Percentiles rank a stretch among this genome's conserved stretches.
These are phyloP conservation scores for Neopelma chrysocephalum DNA, from an alignment of 2,797 vertebrate genomes.

Conservation along the genomic window DNA sequence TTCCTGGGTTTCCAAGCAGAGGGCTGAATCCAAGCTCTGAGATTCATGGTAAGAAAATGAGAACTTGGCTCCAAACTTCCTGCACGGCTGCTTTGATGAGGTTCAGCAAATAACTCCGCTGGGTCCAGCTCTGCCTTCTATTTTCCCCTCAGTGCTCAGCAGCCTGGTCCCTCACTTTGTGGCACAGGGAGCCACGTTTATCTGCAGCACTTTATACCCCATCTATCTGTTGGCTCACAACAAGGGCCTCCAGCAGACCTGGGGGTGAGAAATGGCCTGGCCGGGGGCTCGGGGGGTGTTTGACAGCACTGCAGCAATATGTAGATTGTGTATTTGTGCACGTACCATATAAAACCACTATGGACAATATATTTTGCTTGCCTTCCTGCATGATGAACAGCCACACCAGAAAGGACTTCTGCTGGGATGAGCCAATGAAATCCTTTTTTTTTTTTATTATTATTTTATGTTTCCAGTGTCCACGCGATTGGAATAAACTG, in stretches of 20 bases:
- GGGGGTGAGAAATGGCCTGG: neutral
- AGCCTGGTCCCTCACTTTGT: neutral
- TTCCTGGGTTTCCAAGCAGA: neutral
- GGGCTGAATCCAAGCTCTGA: neutral
- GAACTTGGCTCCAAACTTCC: neutral
- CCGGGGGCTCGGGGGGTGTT: neutral
- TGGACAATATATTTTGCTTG: neutral
- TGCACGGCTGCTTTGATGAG: neutral
- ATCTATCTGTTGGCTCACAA: neutral
- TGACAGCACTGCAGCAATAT: neutral
- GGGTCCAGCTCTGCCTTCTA: neutral
- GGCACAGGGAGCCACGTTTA: neutral
- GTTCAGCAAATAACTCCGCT: neutral
- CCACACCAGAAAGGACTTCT: conserved; percentile 40
- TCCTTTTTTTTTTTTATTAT: conserved; percentile 42
- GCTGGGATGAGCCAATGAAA: conserved; percentile 57
- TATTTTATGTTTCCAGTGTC: conserved; percentile 68
- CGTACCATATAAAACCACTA: neutral
- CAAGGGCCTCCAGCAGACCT: neutral
- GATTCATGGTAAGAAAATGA: neutral
- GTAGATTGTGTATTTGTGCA: neutral
- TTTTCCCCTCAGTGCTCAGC: neutral
- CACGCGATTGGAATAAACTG: conserved; percentile 74
- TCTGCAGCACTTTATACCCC: neutral
- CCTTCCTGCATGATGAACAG: conserved; percentile 42